These are phyloP conservation scores for Aporophyla nigra DNA, from an alignment of 2,888 invertebrate species.

Conservation along the genomic window DNA sequence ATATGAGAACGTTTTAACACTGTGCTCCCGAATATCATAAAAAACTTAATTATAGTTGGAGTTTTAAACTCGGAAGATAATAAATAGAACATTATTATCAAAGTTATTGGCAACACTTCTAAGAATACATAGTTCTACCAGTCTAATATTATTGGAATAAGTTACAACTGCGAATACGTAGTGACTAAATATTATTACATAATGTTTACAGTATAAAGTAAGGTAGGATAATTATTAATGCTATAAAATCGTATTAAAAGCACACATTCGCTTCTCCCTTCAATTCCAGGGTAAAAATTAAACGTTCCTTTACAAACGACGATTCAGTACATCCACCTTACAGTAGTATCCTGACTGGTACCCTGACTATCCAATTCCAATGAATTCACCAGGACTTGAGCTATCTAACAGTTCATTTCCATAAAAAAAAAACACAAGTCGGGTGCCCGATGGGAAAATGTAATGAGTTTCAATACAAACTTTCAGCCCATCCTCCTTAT, in stretches of 20 bases:
- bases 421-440: not conserved
- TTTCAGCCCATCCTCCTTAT: not conserved
- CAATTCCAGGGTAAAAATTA: not conserved
- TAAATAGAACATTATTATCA: not conserved
- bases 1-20: not conserved
- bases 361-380: not conserved
- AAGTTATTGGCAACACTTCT: not conserved
- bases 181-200: constrained; percentile 1
- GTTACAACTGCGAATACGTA: not conserved
- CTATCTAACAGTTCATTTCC: not conserved
- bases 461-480: not conserved
- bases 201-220: not conserved
- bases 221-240: not conserved
- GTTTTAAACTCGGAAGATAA: not conserved
- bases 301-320: not conserved
- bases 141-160: not conserved
- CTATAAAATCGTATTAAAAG: not conserved
- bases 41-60: not conserved
- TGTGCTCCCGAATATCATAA: not conserved
- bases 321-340: not conserved
- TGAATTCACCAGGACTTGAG: no score
- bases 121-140: constrained; percentile 1
- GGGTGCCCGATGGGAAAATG: not conserved
- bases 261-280: not conserved
- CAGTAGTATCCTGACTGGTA: not conserved